Percentiles rank a stretch among this genome's conserved stretches.
Conservation (phyloP, 2,797 vertebrate genomes). For the Bufotes viridis region DNA sequence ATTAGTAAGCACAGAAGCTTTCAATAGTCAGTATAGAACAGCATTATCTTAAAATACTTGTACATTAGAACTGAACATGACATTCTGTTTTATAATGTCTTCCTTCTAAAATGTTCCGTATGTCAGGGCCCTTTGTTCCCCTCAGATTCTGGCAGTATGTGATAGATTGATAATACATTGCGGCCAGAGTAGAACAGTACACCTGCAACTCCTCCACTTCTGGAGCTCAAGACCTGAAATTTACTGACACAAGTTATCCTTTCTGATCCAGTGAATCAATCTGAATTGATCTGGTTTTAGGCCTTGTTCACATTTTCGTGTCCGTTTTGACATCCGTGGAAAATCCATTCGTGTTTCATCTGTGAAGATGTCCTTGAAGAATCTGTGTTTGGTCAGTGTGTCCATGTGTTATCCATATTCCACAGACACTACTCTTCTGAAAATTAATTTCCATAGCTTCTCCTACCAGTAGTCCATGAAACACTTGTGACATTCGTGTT, state of each 20-base stretch:
- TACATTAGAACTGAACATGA: background rate
- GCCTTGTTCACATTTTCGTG: too few relatives aligned
- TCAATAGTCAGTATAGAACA: background rate
- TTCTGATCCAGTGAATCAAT: background rate
- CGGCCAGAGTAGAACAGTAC: background rate
- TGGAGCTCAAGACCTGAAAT: background rate
- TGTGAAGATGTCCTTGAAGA: too few relatives aligned
- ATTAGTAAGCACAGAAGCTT: background rate
- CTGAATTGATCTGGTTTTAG: too few relatives aligned
- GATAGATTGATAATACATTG: background rate
- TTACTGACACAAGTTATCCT: background rate
- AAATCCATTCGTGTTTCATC: too few relatives aligned
- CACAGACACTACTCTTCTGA: too few relatives aligned
- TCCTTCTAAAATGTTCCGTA: background rate
- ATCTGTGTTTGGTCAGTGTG: too few relatives aligned
- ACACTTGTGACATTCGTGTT: too few relatives aligned
- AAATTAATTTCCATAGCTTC: too few relatives aligned
- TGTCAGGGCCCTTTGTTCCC: background rate
- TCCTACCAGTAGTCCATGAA: too few relatives aligned
- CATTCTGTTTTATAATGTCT: background rate
- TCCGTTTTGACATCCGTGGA: too few relatives aligned
- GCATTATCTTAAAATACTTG: conserved; percentile 10
- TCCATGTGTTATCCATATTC: too few relatives aligned
- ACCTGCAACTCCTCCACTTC: background rate
- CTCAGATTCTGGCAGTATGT: background rate